These are phyloP conservation scores for Drosophila quinaria DNA, from an alignment of 2,888 invertebrate species.

Conservation along the genomic window DNA sequence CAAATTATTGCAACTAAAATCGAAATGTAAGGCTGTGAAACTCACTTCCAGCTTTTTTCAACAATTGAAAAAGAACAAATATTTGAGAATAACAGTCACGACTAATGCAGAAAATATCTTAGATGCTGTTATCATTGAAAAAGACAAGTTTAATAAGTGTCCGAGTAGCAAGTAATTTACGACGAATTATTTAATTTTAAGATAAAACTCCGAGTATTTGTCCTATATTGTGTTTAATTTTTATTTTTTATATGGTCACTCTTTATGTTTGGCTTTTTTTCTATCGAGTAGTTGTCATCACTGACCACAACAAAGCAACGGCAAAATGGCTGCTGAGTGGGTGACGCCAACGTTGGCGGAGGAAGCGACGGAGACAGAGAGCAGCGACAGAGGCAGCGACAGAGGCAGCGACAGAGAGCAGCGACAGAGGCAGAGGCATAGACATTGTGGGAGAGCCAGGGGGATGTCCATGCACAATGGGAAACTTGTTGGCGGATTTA, in stretches of 20 bases:
- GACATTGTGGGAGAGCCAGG: conserved; percentile 35
- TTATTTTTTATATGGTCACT: background rate
- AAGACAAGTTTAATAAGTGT: no score
- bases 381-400: background rate
- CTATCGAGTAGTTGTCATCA: background rate
- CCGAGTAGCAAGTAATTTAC: no score
- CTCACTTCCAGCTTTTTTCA: no score
- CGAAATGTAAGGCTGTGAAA: no score
- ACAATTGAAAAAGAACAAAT: no score
- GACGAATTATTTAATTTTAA: no score
- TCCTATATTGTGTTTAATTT: background rate
- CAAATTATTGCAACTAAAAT: no score
- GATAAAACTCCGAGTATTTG: no score
- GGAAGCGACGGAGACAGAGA: conserved; percentile 2
- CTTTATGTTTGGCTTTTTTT: background rate
- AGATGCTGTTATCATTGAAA: no score
- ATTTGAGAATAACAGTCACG: no score
- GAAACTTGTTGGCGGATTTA: conserved; percentile 81
- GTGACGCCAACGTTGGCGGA: conserved; percentile 11
- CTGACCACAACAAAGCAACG: conserved; percentile 62
- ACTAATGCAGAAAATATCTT: no score
- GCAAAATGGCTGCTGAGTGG: conserved; percentile 50
- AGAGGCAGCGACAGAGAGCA: background rate
- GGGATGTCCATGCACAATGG: conserved; percentile 74
- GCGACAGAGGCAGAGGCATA: background rate